Conservation (phyloP, 1,140 invertebrate genomes). For the Gryllus bimaculatus region DNA sequence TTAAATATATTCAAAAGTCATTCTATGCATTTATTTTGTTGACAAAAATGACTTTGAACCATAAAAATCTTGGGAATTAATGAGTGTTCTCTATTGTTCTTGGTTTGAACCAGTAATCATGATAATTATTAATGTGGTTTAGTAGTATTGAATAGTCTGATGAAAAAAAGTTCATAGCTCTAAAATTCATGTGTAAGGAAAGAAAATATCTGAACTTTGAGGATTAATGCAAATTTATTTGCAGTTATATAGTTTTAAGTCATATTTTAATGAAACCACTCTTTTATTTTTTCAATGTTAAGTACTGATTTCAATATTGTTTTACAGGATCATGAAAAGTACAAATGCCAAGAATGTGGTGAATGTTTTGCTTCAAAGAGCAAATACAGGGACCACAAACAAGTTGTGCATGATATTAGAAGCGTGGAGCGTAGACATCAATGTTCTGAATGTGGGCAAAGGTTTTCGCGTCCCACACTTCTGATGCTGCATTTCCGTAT, state of each 20-base stretch:
- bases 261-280: neutral
- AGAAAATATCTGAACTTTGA: neutral
- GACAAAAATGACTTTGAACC: no score
- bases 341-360: constrained; percentile 16
- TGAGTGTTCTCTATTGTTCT: no score
- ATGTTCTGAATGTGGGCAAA: constrained; percentile 12
- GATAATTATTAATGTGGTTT: no score
- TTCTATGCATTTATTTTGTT: no score
- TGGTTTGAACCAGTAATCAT: no score
- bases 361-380: constrained; percentile 17
- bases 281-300: neutral
- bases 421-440: neutral
- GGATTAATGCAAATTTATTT: no score
- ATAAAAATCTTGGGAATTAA: no score
- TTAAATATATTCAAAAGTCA: no score
- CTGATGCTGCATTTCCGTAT: constrained; percentile 14
- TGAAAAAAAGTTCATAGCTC: neutral
- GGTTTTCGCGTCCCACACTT: constrained; percentile 3
- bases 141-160: no score
- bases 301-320: neutral
- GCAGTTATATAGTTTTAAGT: neutral
- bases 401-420: constrained; percentile 9
- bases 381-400: constrained; percentile 10
- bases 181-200: neutral
- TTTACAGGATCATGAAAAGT: constrained; percentile 22